phyloP scores from a whole-genome alignment of 2,113 vertebrate genomes.

The Ornithorhynchus anatinus region DNA sequence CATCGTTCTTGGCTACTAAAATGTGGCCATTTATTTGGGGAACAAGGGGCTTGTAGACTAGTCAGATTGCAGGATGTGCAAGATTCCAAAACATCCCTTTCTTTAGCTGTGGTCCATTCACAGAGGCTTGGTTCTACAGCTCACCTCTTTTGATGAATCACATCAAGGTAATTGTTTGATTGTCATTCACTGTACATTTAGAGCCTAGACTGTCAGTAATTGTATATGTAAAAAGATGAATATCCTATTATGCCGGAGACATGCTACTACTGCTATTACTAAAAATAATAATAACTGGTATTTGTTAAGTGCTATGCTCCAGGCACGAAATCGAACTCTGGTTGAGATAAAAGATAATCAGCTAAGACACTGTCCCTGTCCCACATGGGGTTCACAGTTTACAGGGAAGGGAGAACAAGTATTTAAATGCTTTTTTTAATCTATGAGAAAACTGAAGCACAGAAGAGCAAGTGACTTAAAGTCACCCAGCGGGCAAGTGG shows the following conservation, averaged over 20 bases:
- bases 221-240: not conserved
- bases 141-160: not conserved
- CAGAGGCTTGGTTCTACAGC: not conserved
- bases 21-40: conserved; percentile 35
- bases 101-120: conserved; percentile 4
- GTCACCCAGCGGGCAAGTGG: no score
- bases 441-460: no score
- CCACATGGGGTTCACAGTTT: no score
- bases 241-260: not conserved
- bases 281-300: no score
- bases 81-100: not conserved
- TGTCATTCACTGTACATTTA: not conserved
- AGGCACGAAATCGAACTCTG: no score
- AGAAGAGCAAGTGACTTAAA: no score
- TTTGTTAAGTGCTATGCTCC: no score
- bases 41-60: not conserved
- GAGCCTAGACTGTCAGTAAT: not conserved
- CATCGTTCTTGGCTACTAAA: conserved; percentile 33
- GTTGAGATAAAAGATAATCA: no score
- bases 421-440: no score
- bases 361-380: no score
- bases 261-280: no score
- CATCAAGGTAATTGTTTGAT: not conserved
- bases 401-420: no score
- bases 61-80: conserved; percentile 8